Evolutionary conservation across 1,140 invertebrate genomes (phyloP).

Genomic region (Papilio xuthus): DNA sequence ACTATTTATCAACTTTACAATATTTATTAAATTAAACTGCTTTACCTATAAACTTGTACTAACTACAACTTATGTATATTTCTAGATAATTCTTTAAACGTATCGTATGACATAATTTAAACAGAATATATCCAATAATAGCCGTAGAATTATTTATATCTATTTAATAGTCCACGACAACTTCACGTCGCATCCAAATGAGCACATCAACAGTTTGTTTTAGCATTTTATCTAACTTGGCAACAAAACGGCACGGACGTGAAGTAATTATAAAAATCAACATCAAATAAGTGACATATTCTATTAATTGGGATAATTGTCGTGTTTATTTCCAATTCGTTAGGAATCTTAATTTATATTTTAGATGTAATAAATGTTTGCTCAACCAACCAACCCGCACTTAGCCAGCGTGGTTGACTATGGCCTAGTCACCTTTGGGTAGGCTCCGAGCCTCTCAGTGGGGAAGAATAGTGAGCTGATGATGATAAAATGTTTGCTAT

Average conservation of each 20-base stretch:
- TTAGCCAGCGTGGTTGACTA: too few species aligned
- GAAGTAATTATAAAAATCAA: conserved; percentile 35
- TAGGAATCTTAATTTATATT: background rate
- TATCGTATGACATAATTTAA: background rate
- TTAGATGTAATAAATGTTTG: too few species aligned
- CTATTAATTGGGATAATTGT: background rate
- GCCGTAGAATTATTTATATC: conserved; percentile 32
- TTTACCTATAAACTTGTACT: background rate
- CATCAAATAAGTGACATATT: background rate
- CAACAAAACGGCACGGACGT: conserved; percentile 1
- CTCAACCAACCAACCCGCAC: too few species aligned
- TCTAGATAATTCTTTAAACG: background rate
- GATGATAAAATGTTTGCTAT: too few species aligned
- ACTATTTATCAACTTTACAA: background rate
- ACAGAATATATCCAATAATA: conserved; percentile 29
- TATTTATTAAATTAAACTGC: background rate
- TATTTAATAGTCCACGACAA: conserved; percentile 36
- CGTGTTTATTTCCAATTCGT: background rate
- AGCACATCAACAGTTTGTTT: conserved; percentile 18
- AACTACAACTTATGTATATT: too few species aligned
- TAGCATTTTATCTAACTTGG: conserved; percentile 36
- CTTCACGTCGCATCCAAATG: conserved; percentile 24
- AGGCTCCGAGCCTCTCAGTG: too few species aligned
- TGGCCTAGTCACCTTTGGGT: too few species aligned
- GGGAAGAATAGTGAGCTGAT: too few species aligned